Evolutionary conservation across 1,140 invertebrate genomes (phyloP), one percentile per base, ranked within the genome.

Genomic region (Chrysomallon squamiferum): DNA sequence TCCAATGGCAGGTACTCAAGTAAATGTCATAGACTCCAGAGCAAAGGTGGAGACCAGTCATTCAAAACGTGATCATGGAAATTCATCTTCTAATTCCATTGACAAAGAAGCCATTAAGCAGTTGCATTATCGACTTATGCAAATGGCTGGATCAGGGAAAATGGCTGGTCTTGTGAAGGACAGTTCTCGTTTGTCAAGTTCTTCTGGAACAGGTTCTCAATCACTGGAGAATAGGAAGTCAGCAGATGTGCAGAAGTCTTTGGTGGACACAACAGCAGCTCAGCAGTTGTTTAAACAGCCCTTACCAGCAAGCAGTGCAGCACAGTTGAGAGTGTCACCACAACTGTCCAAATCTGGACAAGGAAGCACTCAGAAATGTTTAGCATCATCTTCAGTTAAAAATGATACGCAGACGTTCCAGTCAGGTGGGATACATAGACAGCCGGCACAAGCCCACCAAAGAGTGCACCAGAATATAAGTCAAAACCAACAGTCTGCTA

Each of bases 281-380:
- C 35, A 30, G 15, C 50, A 54, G 25, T 54, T 54, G 50, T 54
- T 54, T 54, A 54, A 54, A 54, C 50, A 54, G 50, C 50, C 50
- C 18, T 22, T 54, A 18, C 50, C 50, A 3, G 50, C 50, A 27
- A 54, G 29, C 29, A 54, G 18, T 15, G 50, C 50, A 54, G 50
- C 50, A 20, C 50, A 54, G 29, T 15, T 27, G 29, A 54, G 50
- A 15, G 5, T 38, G 15, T 38, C 35, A 7, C 35, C 35, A 7
- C 35, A 38, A 38, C 35, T 7, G 15, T 38, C 35, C 15, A 38
- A 38, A 38, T 7, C 35, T 38, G 35, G 5, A 15, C 35, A 38
- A 15, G 15, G 35, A 5, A 38, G 35, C 15, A 15, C 6, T 38
- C 35, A 38, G 35, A 38, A 38, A 38, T 38, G 6, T 15, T 38